Percentiles rank a stretch among this genome's conserved stretches.
phyloP scores from a whole-genome alignment of 2,113 vertebrate genomes.

The Chunga burmeisteri region DNA sequence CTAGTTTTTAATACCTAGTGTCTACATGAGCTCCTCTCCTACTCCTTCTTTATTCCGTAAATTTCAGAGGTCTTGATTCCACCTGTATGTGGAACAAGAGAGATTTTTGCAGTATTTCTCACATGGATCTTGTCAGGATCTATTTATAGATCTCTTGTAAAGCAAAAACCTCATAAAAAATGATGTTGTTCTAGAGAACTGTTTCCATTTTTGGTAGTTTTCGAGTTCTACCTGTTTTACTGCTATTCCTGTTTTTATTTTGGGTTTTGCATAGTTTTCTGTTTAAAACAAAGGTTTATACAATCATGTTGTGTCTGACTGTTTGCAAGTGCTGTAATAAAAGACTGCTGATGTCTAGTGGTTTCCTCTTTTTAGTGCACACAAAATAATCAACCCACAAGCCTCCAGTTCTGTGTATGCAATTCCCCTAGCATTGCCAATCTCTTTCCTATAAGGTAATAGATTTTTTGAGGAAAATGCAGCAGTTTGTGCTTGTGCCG shows the following conservation, averaged over 20 bases:
- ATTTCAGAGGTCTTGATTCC: neutral
- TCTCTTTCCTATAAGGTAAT: neutral
- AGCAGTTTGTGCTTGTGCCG: accelerated
- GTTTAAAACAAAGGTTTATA: neutral
- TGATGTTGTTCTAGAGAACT: neutral
- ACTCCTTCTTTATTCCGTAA: neutral
- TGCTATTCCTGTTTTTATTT: neutral
- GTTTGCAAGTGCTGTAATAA: neutral
- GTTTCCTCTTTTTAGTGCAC: neutral
- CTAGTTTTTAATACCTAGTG: neutral
- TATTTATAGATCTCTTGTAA: neutral
- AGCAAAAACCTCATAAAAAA: neutral
- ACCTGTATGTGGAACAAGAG: neutral
- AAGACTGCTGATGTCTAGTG: neutral
- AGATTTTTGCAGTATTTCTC: neutral
- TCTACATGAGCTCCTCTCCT: neutral
- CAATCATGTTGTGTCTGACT: neutral
- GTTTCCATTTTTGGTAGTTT: neutral
- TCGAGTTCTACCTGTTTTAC: neutral
- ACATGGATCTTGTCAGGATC: neutral
- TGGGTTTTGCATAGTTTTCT: neutral
- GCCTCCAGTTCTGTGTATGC: neutral
- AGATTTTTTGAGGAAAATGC: neutral
- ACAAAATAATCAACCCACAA: neutral
- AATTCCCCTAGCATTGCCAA: accelerated